Percentiles rank a stretch among this genome's conserved stretches.
phyloP scores from a whole-genome alignment of 1,140 invertebrate species.

The Drosophila grimshawi region DNA sequence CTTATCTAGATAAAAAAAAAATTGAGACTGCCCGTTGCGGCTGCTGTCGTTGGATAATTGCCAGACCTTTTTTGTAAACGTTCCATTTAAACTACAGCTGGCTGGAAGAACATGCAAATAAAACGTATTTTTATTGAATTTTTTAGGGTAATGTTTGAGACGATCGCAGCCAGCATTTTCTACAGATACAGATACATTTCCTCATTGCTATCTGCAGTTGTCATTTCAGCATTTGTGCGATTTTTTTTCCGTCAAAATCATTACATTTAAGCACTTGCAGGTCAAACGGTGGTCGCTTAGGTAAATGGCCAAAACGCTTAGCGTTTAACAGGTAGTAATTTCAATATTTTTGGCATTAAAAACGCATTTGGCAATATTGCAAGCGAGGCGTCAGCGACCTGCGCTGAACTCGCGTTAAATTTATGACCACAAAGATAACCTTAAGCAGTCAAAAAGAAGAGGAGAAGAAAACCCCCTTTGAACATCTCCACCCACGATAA shows the following conservation, averaged over 20 bases:
- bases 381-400: background rate
- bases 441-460: too few species aligned
- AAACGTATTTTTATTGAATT: conserved; percentile 63
- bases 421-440: background rate
- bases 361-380: conserved; percentile 17
- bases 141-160: conserved; percentile 61
- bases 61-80: conserved; percentile 59
- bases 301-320: conserved; percentile 3
- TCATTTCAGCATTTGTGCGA: conserved; percentile 16
- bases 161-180: conserved; percentile 15
- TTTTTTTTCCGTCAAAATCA: conserved; percentile 43
- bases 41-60: conserved; percentile 58
- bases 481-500: too few species aligned
- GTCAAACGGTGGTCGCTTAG: conserved; percentile 49
- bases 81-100: background rate
- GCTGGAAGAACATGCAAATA: conserved; percentile 19
- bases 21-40: conserved; percentile 1
- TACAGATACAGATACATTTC: conserved; percentile 5
- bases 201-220: background rate
- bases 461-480: too few species aligned
- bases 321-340: conserved; percentile 8
- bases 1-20: conserved; percentile 64
- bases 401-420: background rate
- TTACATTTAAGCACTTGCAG: conserved; percentile 28
- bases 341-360: conserved; percentile 32